phyloP scores from a whole-genome alignment of 2,888 invertebrate genomes.

The Xestia sexstrigata region DNA sequence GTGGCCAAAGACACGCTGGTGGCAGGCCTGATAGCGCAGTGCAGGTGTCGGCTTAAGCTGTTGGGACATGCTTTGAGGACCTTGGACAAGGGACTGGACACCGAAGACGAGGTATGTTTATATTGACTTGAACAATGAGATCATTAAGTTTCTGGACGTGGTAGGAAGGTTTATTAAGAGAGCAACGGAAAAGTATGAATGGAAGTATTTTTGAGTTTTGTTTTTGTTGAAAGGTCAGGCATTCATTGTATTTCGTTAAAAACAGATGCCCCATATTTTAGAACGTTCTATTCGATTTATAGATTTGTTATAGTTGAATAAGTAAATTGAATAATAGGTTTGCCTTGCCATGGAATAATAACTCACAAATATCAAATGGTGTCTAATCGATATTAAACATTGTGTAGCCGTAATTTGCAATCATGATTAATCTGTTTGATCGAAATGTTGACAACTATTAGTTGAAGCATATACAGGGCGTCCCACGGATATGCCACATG shows the following conservation, averaged over 20 bases:
- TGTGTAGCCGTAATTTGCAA: too few species aligned
- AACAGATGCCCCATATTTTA: neutral
- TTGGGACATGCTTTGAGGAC: constrained; percentile 79
- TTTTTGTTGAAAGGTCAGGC: neutral
- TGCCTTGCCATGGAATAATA: neutral
- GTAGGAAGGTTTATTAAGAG: neutral
- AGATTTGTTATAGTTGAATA: neutral
- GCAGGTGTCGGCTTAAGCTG: constrained; percentile 85
- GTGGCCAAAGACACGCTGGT: constrained; percentile 87
- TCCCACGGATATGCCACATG: too few species aligned
- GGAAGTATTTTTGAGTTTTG: neutral
- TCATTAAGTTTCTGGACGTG: neutral
- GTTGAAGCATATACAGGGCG: neutral
- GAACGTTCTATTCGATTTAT: neutral
- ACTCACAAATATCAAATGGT: neutral
- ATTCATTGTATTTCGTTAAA: neutral
- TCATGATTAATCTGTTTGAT: neutral
- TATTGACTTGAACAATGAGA: neutral
- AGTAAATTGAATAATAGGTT: neutral
- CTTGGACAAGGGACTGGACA: constrained; percentile 70
- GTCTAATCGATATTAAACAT: neutral
- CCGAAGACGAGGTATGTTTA: constrained; percentile 56
- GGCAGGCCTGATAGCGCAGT: constrained; percentile 85
- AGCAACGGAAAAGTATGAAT: neutral
- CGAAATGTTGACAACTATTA: neutral